Conservation (phyloP, 2,113 vertebrate genomes). For the Tragulus kanchil region DNA sequence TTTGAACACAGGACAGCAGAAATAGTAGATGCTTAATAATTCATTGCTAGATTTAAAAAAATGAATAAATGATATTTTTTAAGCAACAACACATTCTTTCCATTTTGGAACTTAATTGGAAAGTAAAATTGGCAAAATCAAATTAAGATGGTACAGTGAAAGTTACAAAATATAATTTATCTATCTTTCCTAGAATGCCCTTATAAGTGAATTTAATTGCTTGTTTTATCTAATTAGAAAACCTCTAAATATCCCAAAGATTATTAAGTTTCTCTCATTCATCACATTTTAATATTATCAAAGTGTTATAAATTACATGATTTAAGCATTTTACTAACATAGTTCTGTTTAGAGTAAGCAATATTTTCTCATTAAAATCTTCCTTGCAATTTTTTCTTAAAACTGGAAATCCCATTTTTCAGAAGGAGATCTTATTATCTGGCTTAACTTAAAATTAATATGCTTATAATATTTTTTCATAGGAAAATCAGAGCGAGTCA, state of each 20-base stretch:
- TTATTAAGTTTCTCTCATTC: constrained; percentile 74
- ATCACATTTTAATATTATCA: constrained; percentile 75
- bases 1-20: background rate
- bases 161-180: constrained; percentile 58
- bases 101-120: constrained; percentile 67
- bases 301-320: constrained; percentile 64
- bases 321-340: constrained; percentile 62
- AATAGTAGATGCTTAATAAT: constrained; percentile 49
- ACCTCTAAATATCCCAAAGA: constrained; percentile 71
- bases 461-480: background rate
- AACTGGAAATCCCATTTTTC: constrained; percentile 53
- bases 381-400: background rate
- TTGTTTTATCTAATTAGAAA: constrained; percentile 75
- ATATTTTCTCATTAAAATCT: constrained; percentile 76
- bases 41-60: constrained; percentile 41
- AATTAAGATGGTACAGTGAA: constrained; percentile 36
- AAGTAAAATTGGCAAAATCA: constrained; percentile 71
- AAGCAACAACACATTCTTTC: constrained; percentile 44
- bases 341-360: constrained; percentile 60
- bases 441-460: constrained; percentile 68
- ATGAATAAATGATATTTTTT: constrained; percentile 55
- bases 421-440: constrained; percentile 56
- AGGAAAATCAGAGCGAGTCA: background rate
- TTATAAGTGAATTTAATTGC: constrained; percentile 73
- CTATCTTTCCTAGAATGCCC: constrained; percentile 33